These are phyloP conservation scores for Battus philenor DNA, from an alignment of 1,140 invertebrate species.

Conservation along the genomic window DNA sequence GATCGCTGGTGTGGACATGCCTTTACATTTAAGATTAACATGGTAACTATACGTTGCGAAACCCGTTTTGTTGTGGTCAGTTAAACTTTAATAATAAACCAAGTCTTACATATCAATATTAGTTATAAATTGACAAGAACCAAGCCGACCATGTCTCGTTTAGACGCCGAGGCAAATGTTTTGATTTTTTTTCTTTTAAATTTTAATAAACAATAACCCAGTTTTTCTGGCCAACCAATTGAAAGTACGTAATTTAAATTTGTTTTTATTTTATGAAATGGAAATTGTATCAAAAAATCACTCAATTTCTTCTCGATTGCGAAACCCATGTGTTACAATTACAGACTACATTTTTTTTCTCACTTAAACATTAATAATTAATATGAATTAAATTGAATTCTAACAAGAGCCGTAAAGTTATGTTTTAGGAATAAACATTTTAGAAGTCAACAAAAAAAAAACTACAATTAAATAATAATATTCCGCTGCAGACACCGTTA, in stretches of 20 bases:
- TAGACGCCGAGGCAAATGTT: no score
- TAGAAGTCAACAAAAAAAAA: conserved; percentile 59
- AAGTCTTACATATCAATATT: no score
- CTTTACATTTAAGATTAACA: conserved; percentile 49
- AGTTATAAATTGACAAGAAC: no score
- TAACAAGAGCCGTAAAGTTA: conserved; percentile 59
- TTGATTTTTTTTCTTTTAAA: no score
- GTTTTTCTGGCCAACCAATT: no score
- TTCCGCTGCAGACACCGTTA: conserved; percentile 31
- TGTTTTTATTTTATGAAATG: no score
- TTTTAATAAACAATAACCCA: no score
- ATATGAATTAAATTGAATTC: conserved; percentile 37
- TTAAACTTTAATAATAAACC: conserved; percentile 39
- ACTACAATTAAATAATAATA: conserved; percentile 37
- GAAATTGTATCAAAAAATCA: no score
- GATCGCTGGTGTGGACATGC: conserved; percentile 22
- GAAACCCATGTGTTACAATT: no score
- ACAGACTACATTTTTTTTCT: conserved; percentile 15
- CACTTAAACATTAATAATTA: conserved; percentile 40
- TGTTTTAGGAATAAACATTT: conserved; percentile 69
- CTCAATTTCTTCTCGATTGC: no score
- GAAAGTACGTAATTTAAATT: no score
- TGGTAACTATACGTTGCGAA: conserved; percentile 69
- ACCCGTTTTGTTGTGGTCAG: conserved; percentile 54
- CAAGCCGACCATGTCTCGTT: no score